Base-by-base conservation (phyloP, 2,888 invertebrate genomes). In the Litoditis marina region DNA sequence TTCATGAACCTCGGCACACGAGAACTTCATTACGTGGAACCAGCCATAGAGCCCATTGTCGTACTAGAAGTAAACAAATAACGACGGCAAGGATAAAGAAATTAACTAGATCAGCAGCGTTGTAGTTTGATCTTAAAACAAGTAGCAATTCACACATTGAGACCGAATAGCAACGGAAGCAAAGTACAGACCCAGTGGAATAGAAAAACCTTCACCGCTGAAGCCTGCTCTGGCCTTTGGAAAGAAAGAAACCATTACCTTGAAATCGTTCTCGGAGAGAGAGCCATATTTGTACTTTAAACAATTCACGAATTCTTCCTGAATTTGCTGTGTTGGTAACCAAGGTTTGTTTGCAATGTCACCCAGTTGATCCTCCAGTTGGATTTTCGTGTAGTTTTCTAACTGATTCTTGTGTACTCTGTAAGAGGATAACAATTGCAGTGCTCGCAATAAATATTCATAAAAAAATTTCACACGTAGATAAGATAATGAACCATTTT, bases 41-140 rank as follows among this genome's bases (percentile, higher is more conserved):
- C 73, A 73, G 16, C 77, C 74, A 39, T 76, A 75, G 47, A 77
- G 62, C 30, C 71, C 70, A 65, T 75, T 73, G 61, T 77, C 75
- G 47, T 77, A 77, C 73, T 76, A 13, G 39, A 61, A 52, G 34
- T 54, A 13, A 28, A 16, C n/a, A n/a, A n/a, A n/a, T n/a, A n/a
- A n/a, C n/a, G n/a, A n/a, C n/a, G n/a, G n/a, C n/a, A n/a, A n/a
- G n/a, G n/a, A n/a, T n/a, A n/a, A n/a, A n/a, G n/a, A n/a, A n/a
- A n/a, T n/a, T n/a, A n/a, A n/a, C n/a, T n/a, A n/a, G n/a, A n/a
- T n/a, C n/a, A n/a, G n/a, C n/a, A n/a, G n/a, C n/a, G n/a, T n/a
- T n/a, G n/a, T n/a, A n/a, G n/a, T n/a, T n/a, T n/a, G n/a, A n/a
- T n/a, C n/a, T n/a, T n/a, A n/a, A n/a, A n/a, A n/a, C n/a, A n/a